Base-by-base conservation (phyloP, 2,888 invertebrate genomes). In the Anarsia innoxiella region DNA sequence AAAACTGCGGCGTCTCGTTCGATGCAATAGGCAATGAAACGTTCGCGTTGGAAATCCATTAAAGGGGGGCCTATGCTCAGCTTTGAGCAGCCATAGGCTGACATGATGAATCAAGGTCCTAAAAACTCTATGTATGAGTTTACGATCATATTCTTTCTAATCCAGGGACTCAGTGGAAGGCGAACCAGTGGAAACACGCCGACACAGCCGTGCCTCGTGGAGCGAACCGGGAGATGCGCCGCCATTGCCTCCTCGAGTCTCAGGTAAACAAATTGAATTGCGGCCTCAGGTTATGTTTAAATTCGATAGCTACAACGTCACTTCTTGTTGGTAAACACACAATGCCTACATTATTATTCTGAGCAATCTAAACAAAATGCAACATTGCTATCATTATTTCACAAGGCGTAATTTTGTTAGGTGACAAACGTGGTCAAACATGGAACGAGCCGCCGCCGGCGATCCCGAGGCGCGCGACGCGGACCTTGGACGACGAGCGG, bases 161-260 rank as follows among this genome's bases (percentile, higher is more conserved):
- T 49, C 45, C 75, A 51, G 88, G 60, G 58, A 80, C 16, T 71
- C 74, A 0, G 61, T 77, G 15, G 83, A 83, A 48, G 88, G 72
- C 54, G 90, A 64, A 78, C 72, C 60, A 70, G 88, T 48, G 71
- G 91, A 91, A 71, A 88, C 59, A 69, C 90, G 75, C 43, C 71
- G 70, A 15, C 83, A 66, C 65, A 86, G 77, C 41, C 77, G 82
- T 30, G 66, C 83, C 9, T 75, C 84, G 1, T 77, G 85, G 74
- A 74, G 76, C 34, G 78, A 78, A 31, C 72, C 86, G 0, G 77
- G 88, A 39, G 89, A 89, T 48, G 94, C 94, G 0, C 93, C 93
- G 11, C 94, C 94, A 0, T 63, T 94, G 38, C 94, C 94, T 2
- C 94, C 94, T 0, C 79, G 94, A 42, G 93, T 93, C 4, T 91